phyloP scores from a whole-genome alignment of 1,140 invertebrate species.

The Odontomachus brunneus region DNA sequence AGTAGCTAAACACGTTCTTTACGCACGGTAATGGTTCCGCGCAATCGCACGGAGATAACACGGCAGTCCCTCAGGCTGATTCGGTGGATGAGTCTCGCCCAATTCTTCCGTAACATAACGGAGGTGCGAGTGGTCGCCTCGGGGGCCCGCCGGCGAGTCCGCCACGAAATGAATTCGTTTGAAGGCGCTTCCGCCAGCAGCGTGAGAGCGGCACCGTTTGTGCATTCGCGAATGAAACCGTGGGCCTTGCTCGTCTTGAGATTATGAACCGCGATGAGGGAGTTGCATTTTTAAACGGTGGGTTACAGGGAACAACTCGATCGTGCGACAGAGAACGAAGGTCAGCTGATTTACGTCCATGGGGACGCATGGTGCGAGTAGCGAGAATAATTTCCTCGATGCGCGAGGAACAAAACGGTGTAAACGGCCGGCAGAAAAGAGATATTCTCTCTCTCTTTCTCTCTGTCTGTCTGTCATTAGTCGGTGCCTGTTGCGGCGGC shows the following conservation, averaged over 20 bases:
- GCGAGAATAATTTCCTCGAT: constrained; percentile 29
- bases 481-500: constrained; percentile 38
- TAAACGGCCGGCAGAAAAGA: not conserved
- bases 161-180: constrained; percentile 57
- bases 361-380: constrained; percentile 19
- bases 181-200: constrained; percentile 2
- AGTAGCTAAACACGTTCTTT: constrained; percentile 17
- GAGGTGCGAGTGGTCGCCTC: constrained; percentile 40
- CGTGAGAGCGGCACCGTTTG: constrained; percentile 23
- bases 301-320: constrained; percentile 2
- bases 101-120: constrained; percentile 40
- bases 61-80: not conserved
- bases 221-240: constrained; percentile 2
- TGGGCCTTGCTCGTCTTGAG: too few relatives aligned
- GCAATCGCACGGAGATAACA: not conserved
- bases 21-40: not conserved
- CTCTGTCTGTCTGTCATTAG: constrained; percentile 65
- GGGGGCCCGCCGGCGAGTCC: constrained; percentile 35
- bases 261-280: too few relatives aligned
- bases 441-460: not conserved
- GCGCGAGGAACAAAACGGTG: not conserved
- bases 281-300: too few relatives aligned
- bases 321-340: not conserved
- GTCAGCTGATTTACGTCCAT: not conserved
- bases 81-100: constrained; percentile 16